Conservation (phyloP, 2,113 vertebrate genomes). For the Spermophilus dauricus region DNA sequence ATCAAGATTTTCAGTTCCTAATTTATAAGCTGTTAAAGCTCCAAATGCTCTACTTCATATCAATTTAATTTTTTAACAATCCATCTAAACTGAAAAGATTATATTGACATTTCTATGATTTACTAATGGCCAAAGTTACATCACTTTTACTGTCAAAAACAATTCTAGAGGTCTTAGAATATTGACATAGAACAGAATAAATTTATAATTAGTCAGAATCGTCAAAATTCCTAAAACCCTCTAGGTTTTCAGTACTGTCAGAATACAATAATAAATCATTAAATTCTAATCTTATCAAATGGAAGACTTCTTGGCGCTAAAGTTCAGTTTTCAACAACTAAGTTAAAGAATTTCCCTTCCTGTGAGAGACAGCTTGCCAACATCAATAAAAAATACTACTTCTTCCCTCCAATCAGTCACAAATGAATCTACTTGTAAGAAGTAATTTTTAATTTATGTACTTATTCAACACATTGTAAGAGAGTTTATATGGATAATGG, state of each 20-base stretch:
- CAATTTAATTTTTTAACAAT: conserved; percentile 2
- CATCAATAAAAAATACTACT: not conserved
- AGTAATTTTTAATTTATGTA: not conserved
- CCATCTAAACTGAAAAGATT: not conserved
- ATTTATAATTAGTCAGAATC: conserved; percentile 20
- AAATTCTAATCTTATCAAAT: not conserved
- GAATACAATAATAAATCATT: conserved; percentile 20
- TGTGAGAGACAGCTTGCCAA: not conserved
- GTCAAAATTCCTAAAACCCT: not conserved
- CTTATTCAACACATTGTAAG: not conserved
- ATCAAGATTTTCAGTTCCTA: not conserved
- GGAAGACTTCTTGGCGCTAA: not conserved
- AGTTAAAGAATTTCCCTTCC: not conserved
- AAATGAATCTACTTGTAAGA: not conserved
- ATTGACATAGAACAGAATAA: not conserved
- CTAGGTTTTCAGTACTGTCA: not conserved
- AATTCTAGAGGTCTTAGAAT: not conserved
- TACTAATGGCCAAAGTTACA: conserved; percentile 16
- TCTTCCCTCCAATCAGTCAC: not conserved
- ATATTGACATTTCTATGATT: conserved; percentile 5
- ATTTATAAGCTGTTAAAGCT: not conserved
- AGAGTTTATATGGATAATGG: not conserved
- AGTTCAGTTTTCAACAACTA: not conserved
- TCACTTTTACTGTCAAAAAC: not conserved
- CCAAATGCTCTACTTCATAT: not conserved